Percentiles rank a stretch among this genome's conserved stretches.
Conservation (phyloP, 2,888 invertebrate genomes). For the Amblyjoppa proteus region DNA sequence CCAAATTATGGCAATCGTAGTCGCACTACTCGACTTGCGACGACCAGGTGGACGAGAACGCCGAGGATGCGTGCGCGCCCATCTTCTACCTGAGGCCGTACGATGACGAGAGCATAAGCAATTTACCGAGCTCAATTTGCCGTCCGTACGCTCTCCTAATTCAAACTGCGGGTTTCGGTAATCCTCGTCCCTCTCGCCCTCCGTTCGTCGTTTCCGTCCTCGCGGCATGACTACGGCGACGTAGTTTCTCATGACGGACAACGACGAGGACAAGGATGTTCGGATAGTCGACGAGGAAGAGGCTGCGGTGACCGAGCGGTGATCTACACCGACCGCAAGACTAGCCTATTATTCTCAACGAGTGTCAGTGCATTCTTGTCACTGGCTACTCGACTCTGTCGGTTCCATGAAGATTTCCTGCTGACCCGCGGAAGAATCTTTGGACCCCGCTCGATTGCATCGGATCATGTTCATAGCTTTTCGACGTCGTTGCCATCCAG, state of each 20-base stretch:
- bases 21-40: conserved; percentile 42
- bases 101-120: conserved; percentile 71
- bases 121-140: conserved; percentile 81
- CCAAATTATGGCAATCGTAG: background rate
- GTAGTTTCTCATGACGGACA: conserved; percentile 79
- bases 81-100: conserved; percentile 54
- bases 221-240: conserved; percentile 1
- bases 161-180: conserved; percentile 83
- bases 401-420: conserved; percentile 7
- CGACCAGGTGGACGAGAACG: conserved; percentile 29
- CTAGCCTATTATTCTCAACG: conserved; percentile 79
- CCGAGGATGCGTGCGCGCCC: conserved; percentile 47
- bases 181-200: conserved; percentile 70
- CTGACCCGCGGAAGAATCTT: background rate
- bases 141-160: conserved; percentile 80
- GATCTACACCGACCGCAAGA: conserved; percentile 77
- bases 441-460: background rate
- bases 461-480: background rate
- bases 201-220: conserved; percentile 11
- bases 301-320: conserved; percentile 58
- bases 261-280: conserved; percentile 58
- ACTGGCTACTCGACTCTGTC: conserved; percentile 31
- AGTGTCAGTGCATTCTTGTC: conserved; percentile 56
- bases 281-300: conserved; percentile 68
- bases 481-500: background rate